These are phyloP conservation scores for Bufotes viridis DNA, from an alignment of 2,797 vertebrate genomes.

Conservation along the genomic window DNA sequence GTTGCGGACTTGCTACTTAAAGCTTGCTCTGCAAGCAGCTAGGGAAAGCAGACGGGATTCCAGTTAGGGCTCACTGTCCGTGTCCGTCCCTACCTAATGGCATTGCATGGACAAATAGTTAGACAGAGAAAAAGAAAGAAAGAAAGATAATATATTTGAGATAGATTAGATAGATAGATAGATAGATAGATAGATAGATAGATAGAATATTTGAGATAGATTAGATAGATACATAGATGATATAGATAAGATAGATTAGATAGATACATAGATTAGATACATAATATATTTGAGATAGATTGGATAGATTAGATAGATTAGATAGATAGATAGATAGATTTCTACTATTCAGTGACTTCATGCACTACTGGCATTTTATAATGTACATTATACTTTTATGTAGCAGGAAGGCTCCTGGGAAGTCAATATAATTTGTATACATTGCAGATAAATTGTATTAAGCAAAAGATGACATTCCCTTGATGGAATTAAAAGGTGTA, in stretches of 20 bases:
- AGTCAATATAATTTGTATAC: constrained; percentile 10
- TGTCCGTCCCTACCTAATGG: no score
- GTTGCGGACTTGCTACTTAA: no score
- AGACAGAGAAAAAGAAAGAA: background rate
- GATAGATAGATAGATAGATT: constrained; percentile 42
- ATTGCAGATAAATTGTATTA: constrained; percentile 64
- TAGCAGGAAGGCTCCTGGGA: constrained; percentile 4
- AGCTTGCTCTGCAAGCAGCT: no score
- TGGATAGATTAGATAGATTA: constrained; percentile 44
- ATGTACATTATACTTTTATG: constrained; percentile 27
- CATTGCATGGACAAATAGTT: background rate
- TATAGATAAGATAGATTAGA: background rate
- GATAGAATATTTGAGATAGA: no score
- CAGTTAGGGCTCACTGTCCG: no score
- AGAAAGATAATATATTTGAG: background rate
- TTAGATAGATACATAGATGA: constrained; percentile 42
- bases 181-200: constrained; percentile 61
- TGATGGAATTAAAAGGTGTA: constrained; percentile 63
- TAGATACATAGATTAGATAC: constrained; percentile 29
- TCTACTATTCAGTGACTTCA: background rate
- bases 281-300: constrained; percentile 4
- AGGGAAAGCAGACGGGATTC: no score
- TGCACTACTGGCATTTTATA: background rate
- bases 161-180: constrained; percentile 62
- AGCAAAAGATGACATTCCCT: constrained; percentile 68